These are phyloP conservation scores for Chaetodon auriga DNA, from an alignment of 2,113 vertebrate genomes.

Conservation along the genomic window DNA sequence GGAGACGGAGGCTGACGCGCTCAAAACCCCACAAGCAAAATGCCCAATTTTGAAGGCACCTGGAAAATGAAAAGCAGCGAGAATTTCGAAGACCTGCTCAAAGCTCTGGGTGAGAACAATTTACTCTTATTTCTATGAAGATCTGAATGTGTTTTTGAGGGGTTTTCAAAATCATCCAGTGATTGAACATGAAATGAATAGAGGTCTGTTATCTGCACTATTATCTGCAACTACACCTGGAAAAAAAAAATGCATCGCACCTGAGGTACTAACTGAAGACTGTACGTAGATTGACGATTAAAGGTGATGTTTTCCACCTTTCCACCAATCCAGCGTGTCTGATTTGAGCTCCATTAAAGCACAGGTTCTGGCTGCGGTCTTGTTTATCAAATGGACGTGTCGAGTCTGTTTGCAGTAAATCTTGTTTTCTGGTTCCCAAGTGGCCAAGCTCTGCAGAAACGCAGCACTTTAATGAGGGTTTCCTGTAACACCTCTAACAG, in stretches of 20 bases:
- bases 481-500: background rate
- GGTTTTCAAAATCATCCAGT: conserved; percentile 2
- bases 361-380: background rate
- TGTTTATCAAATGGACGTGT: background rate
- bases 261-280: background rate
- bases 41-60: conserved; percentile 92
- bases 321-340: background rate
- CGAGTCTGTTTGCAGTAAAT: too few species aligned
- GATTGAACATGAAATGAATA: background rate
- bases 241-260: background rate
- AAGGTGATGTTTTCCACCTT: background rate
- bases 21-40: conserved; percentile 66
- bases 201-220: background rate
- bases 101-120: conserved; percentile 89
- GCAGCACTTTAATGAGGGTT: background rate
- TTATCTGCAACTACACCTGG: background rate
- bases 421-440: too few species aligned
- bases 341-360: background rate
- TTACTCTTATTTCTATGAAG: background rate
- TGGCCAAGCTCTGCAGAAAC: too few species aligned
- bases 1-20: conserved; percentile 35
- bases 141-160: conserved; percentile 8
- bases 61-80: conserved; percentile 95
- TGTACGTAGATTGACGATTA: background rate
- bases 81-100: conserved; percentile 93